Percentiles rank a stretch among this genome's conserved stretches.
These are phyloP conservation scores for Cephus nigrinus DNA, from an alignment of 2,888 invertebrate species.

Conservation along the genomic window DNA sequence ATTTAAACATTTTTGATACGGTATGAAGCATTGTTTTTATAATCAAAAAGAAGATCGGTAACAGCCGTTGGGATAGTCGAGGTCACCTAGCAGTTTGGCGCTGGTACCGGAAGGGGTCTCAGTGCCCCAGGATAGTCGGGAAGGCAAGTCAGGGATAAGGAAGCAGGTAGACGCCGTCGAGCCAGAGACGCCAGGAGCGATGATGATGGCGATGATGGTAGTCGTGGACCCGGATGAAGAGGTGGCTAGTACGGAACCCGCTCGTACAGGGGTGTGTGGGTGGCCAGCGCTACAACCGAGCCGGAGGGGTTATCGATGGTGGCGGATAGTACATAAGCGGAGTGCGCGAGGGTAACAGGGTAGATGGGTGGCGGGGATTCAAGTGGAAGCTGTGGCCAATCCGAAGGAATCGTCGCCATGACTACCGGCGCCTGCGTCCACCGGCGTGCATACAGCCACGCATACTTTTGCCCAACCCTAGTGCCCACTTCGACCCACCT, in stretches of 20 bases:
- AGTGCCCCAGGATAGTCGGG: neutral
- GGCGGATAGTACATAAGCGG: slow-evolving; percentile 47
- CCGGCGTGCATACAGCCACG: slow-evolving; percentile 17
- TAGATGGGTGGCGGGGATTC: slow-evolving; percentile 49
- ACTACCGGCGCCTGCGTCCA: slow-evolving; percentile 63
- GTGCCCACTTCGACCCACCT: slow-evolving; percentile 25
- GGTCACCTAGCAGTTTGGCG: neutral
- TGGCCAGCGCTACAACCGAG: slow-evolving; percentile 25
- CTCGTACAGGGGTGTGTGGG: slow-evolving; percentile 27
- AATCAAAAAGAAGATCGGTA: neutral
- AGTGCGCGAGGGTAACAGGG: slow-evolving; percentile 29
- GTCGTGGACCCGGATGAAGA: neutral
- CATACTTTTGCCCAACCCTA: slow-evolving; percentile 17
- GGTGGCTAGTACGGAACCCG: neutral
- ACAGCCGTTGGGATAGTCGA: neutral
- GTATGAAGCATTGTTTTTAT: neutral
- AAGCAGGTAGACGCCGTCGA: neutral
- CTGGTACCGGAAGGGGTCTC: neutral
- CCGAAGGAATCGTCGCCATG: slow-evolving; percentile 65
- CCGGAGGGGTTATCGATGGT: slow-evolving; percentile 58
- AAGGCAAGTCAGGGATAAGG: neutral
- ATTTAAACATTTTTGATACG: neutral
- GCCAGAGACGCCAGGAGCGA: neutral
- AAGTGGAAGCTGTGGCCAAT: slow-evolving; percentile 65
- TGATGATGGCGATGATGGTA: neutral